These are phyloP conservation scores for Apamea anceps DNA, from an alignment of 2,888 invertebrate genomes.

Conservation along the genomic window DNA sequence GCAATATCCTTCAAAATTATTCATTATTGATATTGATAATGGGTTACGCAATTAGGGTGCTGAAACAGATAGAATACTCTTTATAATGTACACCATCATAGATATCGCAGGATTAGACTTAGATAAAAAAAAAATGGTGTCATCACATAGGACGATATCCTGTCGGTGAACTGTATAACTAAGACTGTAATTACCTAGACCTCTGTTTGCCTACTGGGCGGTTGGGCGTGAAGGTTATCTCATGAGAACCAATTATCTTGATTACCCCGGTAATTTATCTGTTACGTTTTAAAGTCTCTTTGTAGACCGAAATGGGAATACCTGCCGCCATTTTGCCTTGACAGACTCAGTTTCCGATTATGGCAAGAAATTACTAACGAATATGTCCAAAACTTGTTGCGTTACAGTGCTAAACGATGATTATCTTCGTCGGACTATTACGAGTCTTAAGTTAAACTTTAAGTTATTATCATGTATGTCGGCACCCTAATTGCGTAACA, in stretches of 20 bases:
- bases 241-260: constrained; percentile 18
- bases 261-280: constrained; percentile 2
- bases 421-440: not conserved
- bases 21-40: too few species aligned
- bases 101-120: too few species aligned
- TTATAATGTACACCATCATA: too few species aligned
- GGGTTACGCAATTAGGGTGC: too few species aligned
- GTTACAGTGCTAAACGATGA: not conserved
- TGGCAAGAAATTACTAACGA: constrained; percentile 41
- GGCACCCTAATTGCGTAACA: too few species aligned
- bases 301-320: constrained; percentile 11
- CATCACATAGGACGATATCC: not conserved
- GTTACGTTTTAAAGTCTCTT: constrained; percentile 23
- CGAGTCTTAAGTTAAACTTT: constrained; percentile 6
- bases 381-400: constrained; percentile 33
- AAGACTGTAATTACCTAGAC: not conserved
- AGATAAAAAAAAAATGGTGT: not conserved
- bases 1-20: too few species aligned
- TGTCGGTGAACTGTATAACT: not conserved
- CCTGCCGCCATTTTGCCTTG: constrained; percentile 36
- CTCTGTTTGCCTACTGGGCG: not conserved
- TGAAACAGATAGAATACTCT: too few species aligned
- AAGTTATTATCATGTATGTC: not conserved
- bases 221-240: constrained; percentile 27
- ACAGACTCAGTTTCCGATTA: constrained; percentile 39